These are phyloP conservation scores for Campopleginae sp. DNA, from an alignment of 2,888 invertebrate species.

Conservation along the genomic window DNA sequence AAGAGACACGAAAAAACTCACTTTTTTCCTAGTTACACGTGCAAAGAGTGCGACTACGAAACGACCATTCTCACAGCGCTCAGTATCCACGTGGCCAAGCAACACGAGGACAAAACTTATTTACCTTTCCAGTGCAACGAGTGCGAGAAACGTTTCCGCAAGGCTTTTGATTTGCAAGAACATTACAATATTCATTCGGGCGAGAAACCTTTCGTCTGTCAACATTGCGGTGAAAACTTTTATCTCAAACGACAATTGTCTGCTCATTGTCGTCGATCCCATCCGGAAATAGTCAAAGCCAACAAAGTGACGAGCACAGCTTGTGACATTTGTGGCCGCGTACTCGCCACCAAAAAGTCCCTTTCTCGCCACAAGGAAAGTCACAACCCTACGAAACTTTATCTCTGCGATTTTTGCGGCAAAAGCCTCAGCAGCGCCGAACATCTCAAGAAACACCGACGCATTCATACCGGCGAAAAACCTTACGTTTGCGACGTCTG, in stretches of 20 bases:
- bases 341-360: constrained; percentile 80
- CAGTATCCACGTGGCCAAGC: constrained; percentile 78
- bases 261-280: constrained; percentile 79
- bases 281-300: constrained; percentile 82
- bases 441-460: constrained; percentile 84
- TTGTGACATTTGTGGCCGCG: constrained; percentile 82
- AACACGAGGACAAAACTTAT: constrained; percentile 80
- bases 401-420: constrained; percentile 85
- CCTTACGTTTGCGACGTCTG: constrained; percentile 85
- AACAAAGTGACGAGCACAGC: constrained; percentile 81
- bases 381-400: constrained; percentile 82
- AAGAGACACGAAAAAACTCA: constrained; percentile 83
- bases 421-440: constrained; percentile 85
- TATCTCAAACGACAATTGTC: constrained; percentile 80
- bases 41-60: constrained; percentile 83
- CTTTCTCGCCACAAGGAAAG: constrained; percentile 81
- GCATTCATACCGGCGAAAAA: constrained; percentile 86
- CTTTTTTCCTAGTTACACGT: constrained; percentile 81
- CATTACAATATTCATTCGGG: constrained; percentile 83
- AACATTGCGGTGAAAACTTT: constrained; percentile 78
- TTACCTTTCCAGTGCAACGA: constrained; percentile 81
- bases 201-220: constrained; percentile 81
- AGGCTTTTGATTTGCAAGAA: constrained; percentile 81
- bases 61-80: constrained; percentile 80
- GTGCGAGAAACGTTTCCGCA: constrained; percentile 81